phyloP scores from a whole-genome alignment of 1,140 invertebrate species.

The Leptonema lineaticorne region DNA sequence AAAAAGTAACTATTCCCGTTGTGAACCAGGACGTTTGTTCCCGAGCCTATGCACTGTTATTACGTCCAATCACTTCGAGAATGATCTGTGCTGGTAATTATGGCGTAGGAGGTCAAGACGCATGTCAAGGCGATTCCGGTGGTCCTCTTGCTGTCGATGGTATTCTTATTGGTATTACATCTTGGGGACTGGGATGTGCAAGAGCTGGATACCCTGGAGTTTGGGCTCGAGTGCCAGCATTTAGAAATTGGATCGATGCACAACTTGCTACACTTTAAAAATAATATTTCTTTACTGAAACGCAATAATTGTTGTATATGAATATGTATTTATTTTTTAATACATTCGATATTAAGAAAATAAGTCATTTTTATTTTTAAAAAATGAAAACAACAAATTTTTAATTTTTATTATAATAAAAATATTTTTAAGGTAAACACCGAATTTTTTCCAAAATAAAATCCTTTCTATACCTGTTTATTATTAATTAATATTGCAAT shows the following conservation, averaged over 20 bases:
- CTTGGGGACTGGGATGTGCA: constrained; percentile 56
- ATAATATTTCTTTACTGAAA: too few species aligned
- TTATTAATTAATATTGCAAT: too few species aligned
- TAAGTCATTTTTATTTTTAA: too few species aligned
- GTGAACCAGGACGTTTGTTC: constrained; percentile 43
- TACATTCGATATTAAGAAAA: too few species aligned
- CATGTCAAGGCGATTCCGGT: constrained; percentile 60
- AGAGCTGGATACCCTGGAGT: constrained; percentile 56
- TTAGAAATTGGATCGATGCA: constrained; percentile 29
- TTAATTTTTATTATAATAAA: too few species aligned
- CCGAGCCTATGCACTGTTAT: constrained; percentile 42
- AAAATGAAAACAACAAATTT: too few species aligned
- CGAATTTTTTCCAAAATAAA: too few species aligned
- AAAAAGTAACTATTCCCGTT: constrained; percentile 3
- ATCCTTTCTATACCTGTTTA: too few species aligned
- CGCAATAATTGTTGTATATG: too few species aligned
- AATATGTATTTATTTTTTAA: too few species aligned
- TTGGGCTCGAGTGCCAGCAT: constrained; percentile 53
- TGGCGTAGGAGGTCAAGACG: constrained; percentile 44
- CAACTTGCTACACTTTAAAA: neutral
- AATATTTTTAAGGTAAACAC: too few species aligned
- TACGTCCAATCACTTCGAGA: constrained; percentile 56
- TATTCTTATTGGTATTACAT: constrained; percentile 58
- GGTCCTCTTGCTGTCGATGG: constrained; percentile 58
- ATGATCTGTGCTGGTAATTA: constrained; percentile 68